Conservation (phyloP, 2,888 invertebrate genomes). For the Zygaena filipendulae region DNA sequence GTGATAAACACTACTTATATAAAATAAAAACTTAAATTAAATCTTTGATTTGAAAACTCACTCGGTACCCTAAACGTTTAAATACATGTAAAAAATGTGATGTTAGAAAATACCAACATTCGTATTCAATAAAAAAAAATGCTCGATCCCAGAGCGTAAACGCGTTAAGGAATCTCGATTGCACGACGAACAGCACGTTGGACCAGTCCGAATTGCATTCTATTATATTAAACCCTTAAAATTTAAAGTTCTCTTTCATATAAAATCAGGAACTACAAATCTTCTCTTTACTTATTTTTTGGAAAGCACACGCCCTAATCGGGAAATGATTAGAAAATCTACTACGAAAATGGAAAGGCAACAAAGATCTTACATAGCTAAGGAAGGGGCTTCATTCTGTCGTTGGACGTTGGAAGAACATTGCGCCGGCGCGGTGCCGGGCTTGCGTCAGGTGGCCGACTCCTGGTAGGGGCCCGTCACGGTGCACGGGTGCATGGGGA, state of each 20-base stretch:
- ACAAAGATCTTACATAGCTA: conserved; percentile 33
- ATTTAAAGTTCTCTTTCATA: conserved; percentile 19
- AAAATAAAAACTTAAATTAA: conserved; percentile 60
- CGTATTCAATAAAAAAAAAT: conserved; percentile 41
- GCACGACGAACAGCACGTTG: conserved; percentile 26
- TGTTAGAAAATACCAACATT: conserved; percentile 49
- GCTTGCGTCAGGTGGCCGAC: conserved; percentile 60
- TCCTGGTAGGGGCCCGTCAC: conserved; percentile 88
- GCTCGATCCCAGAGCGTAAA: conserved; percentile 56
- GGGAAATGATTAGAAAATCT: conserved; percentile 15
- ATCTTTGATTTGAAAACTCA: conserved; percentile 67
- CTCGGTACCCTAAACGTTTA: conserved; percentile 44
- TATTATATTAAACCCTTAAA: too few species aligned
- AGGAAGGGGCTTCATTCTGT: conserved; percentile 27
- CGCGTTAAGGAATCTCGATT: conserved; percentile 40
- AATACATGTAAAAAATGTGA: conserved; percentile 14
- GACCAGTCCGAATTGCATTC: conserved; percentile 34
- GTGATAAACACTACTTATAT: conserved; percentile 63
- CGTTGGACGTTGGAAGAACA: conserved; percentile 22
- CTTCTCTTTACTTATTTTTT: too few species aligned
- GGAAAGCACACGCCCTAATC: conserved; percentile 36
- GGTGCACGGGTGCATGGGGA: conserved; percentile 89
- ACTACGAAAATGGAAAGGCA: conserved; percentile 25
- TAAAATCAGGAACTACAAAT: conserved; percentile 52
- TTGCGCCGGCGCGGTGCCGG: conserved; percentile 22